phyloP scores from a whole-genome alignment of 2,113 vertebrate species.

The Paramormyrops kingsleyae region DNA sequence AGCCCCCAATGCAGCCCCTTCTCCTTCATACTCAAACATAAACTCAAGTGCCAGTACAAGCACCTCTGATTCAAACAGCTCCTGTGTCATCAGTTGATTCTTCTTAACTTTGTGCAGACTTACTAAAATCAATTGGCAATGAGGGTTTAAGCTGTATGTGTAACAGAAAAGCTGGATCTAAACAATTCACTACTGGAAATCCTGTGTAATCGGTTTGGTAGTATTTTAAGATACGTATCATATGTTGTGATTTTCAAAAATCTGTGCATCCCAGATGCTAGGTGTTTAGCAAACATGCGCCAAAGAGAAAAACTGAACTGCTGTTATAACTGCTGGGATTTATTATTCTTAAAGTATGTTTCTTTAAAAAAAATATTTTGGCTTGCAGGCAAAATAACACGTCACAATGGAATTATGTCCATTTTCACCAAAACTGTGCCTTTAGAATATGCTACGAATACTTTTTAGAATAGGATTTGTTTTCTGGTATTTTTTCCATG shows the following conservation, averaged over 20 bases:
- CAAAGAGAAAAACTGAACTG: neutral
- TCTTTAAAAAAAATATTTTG: neutral
- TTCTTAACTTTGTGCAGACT: neutral
- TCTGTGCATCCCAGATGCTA: neutral
- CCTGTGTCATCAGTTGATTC: neutral
- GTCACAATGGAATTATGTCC: neutral
- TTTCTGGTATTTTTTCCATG: neutral
- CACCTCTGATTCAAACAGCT: neutral
- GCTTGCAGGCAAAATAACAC: neutral
- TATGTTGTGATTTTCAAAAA: neutral
- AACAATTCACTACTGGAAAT: neutral
- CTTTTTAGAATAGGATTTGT: neutral
- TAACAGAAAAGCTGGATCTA: neutral
- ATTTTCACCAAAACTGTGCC: neutral
- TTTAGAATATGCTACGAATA: neutral
- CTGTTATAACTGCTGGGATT: neutral
- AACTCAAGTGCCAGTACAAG: neutral
- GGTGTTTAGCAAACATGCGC: neutral
- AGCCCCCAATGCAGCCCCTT: neutral
- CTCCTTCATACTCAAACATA: neutral
- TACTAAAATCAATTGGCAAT: neutral
- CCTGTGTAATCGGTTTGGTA: neutral
- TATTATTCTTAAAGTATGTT: neutral
- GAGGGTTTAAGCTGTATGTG: neutral
- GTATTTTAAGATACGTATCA: neutral